Conservation (phyloP, 2,797 vertebrate species). For the Phylloscopus collybita region DNA sequence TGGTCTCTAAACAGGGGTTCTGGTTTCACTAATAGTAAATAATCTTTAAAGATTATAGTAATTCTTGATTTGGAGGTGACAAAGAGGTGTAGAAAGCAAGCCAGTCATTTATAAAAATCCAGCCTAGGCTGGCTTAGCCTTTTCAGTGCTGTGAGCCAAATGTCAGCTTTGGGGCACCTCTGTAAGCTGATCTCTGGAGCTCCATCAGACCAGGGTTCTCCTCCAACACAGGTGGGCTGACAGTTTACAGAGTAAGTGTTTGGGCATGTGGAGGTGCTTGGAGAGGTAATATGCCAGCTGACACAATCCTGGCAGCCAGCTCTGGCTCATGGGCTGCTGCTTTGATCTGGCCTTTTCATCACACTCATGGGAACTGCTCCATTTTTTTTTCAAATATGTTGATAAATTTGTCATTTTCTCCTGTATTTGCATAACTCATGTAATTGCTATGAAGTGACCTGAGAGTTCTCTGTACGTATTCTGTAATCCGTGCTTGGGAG, state of each 20-base stretch:
- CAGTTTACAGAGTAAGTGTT: slow-evolving; percentile 46
- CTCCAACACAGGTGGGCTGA: slow-evolving; percentile 32
- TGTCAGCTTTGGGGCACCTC: not conserved
- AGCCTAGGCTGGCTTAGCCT: not conserved
- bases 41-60: slow-evolving; percentile 29
- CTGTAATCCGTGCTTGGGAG: slow-evolving; percentile 36
- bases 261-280: slow-evolving; percentile 19
- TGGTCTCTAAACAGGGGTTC: slow-evolving; percentile 20
- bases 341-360: slow-evolving; percentile 48
- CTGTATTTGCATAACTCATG: slow-evolving; percentile 11
- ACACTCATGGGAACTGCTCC: not conserved
- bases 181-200: not conserved
- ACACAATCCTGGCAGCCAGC: slow-evolving; percentile 19
- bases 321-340: slow-evolving; percentile 27
- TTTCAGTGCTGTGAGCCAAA: slow-evolving; percentile 4
- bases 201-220: slow-evolving; percentile 10
- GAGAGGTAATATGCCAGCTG: slow-evolving; percentile 36
- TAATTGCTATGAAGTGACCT: slow-evolving; percentile 4
- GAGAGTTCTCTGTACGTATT: slow-evolving; percentile 19
- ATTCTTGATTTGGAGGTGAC: slow-evolving; percentile 31
- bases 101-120: slow-evolving; percentile 9
- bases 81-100: slow-evolving; percentile 39
- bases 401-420: slow-evolving; percentile 44
- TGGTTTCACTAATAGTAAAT: slow-evolving; percentile 19
- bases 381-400: slow-evolving; percentile 16